A percentile compares a stretch with the other conserved stretches of the same genome.
Conservation (phyloP, 2,888 invertebrate species). For the Tetramorium bicarinatum region DNA sequence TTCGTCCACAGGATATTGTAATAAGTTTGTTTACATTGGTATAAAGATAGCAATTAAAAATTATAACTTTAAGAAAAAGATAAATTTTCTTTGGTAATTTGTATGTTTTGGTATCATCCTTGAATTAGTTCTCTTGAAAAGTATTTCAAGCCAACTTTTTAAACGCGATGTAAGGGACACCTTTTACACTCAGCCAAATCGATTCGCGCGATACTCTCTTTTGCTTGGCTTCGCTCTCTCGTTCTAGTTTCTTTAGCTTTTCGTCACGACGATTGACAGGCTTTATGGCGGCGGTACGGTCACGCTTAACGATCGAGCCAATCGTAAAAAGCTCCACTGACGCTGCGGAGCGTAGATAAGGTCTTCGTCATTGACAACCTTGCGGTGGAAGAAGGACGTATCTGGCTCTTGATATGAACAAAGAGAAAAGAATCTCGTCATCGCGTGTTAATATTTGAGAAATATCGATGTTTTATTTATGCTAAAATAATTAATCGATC, state of each 20-base stretch:
- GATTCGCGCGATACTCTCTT: slow-evolving; percentile 29
- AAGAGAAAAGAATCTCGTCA: slow-evolving; percentile 5
- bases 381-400: slow-evolving; percentile 49
- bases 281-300: slow-evolving; percentile 60
- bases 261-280: slow-evolving; percentile 65
- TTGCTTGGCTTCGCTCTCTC: slow-evolving; percentile 40
- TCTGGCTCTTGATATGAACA: slow-evolving; percentile 7
- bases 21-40: background rate
- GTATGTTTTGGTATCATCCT: background rate
- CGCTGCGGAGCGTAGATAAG: slow-evolving; percentile 66
- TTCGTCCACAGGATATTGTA: background rate
- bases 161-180: slow-evolving; percentile 5
- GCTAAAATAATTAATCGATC: background rate
- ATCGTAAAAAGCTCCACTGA: slow-evolving; percentile 64
- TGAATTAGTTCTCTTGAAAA: background rate
- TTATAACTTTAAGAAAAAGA: background rate
- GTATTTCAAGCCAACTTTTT: slow-evolving; percentile 17
- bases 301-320: slow-evolving; percentile 67
- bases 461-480: background rate
- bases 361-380: slow-evolving; percentile 60
- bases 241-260: slow-evolving; percentile 50
- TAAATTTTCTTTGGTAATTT: background rate
- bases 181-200: slow-evolving; percentile 21
- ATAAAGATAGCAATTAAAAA: background rate
- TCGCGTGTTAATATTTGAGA: too few relatives aligned